Conservation (phyloP, 2,797 vertebrate species). For the Cercopithecus hamlyni region DNA sequence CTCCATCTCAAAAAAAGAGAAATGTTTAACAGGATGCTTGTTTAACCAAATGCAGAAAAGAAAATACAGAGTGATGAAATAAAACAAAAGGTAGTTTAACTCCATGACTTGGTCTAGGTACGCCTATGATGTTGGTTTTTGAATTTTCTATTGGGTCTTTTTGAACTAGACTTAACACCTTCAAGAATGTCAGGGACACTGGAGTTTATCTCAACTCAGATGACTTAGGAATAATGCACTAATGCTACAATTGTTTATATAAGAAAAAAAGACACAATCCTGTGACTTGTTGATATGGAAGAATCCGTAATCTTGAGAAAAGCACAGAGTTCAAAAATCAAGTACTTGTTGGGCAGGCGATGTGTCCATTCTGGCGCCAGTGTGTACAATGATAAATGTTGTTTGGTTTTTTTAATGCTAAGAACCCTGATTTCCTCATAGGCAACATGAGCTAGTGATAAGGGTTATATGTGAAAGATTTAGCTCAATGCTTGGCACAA, state of each 20-base stretch:
- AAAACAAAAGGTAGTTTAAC: neutral
- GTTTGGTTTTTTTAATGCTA: accelerated
- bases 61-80: neutral
- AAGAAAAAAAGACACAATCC: neutral
- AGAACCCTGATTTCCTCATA: neutral
- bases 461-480: neutral
- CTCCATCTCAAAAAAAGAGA: neutral
- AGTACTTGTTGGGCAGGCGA: neutral
- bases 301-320: neutral
- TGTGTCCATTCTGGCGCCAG: accelerated
- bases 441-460: too few species aligned
- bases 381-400: accelerated
- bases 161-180: neutral
- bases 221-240: neutral
- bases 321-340: neutral
- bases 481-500: neutral
- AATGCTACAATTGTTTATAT: too few species aligned
- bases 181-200: neutral
- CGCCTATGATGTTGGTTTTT: neutral
- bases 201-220: too few species aligned
- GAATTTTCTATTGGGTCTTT: neutral
- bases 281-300: neutral
- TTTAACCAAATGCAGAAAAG: neutral
- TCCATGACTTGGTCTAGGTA: neutral
- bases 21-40: neutral